These are phyloP conservation scores for Eubucco bourcierii DNA, from an alignment of 2,113 vertebrate species.

Conservation along the genomic window DNA sequence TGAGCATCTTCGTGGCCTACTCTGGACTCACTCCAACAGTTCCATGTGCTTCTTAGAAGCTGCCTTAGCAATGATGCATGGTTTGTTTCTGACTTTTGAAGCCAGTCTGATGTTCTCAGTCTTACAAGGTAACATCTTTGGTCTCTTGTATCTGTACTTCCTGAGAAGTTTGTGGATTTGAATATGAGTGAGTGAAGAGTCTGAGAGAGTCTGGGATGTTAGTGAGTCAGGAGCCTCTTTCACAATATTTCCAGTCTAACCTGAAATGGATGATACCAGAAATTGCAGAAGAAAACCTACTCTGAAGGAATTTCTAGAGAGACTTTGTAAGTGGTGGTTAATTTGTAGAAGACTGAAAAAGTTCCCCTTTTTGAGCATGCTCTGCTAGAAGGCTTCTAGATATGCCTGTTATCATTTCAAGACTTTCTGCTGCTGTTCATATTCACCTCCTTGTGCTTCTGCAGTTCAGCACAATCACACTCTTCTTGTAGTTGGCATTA, in stretches of 20 bases:
- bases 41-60: background rate
- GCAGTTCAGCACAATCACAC: background rate
- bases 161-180: constrained; percentile 2
- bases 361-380: background rate
- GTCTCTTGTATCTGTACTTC: background rate
- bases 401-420: background rate
- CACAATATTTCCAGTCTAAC: constrained; percentile 39
- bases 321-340: background rate
- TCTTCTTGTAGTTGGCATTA: background rate
- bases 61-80: background rate
- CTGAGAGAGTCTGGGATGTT: background rate
- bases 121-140: background rate
- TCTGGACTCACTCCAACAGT: too few relatives aligned
- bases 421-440: background rate
- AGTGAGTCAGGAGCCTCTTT: background rate
- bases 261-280: constrained; percentile 15
- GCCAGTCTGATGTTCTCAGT: background rate
- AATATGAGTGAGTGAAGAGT: background rate
- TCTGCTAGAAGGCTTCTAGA: background rate
- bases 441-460: constrained; percentile 29
- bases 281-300: background rate
- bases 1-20: too few relatives aligned
- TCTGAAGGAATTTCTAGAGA: background rate
- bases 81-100: background rate
- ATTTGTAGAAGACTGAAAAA: background rate